Evolutionary conservation across 1,140 invertebrate species (phyloP), one percentile per base, ranked within the genome.

Genomic region (Heliconius melpomene): DNA sequence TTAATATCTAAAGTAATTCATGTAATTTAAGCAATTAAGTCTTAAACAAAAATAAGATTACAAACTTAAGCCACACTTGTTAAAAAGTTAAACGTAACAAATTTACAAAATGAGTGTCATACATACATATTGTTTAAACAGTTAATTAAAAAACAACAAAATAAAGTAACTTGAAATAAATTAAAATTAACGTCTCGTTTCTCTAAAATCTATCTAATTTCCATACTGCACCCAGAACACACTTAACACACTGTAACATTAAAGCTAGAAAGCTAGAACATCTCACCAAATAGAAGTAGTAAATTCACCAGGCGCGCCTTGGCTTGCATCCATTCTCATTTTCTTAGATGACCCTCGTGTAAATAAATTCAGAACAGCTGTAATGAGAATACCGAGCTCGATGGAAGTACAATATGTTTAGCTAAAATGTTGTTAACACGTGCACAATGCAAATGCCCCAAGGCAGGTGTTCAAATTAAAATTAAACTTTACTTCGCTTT

Each of bases 311-410:
- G 84, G 83, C 76, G 84, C 79, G 75, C 82, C 82, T 88, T 86
- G 83, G 86, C 85, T 86, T 76, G 71, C 80, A 80, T 83, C 85
- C 83, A 88, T 87, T 88, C 85, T 87, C 88, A 90, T 91, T 88
- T 88, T 88, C 85, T 90, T 85, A 87, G 86, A 91, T 90, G 88
- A 90, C 90, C 86, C 82, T 80, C 36, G 83, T 84, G 84, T 87
- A 85, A 87, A 90, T 92, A 90, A 88, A 89, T 90, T 84, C 82
- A 83, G 76, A 52, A 77, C 29, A 60, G 60, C 79, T 80, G 84
- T 89, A 90, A 90, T 90, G 85, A 89, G 90, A 89, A 89, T 85
- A 84, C 82, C 86, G 72, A 57, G 79, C 80, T 86, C 81, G 82
- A 86, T 82, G 76, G 72, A 75, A 80, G 81, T 87, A 84, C 79